Conservation (phyloP, 2,113 vertebrate species). For the Pelmatolapia mariae region DNA sequence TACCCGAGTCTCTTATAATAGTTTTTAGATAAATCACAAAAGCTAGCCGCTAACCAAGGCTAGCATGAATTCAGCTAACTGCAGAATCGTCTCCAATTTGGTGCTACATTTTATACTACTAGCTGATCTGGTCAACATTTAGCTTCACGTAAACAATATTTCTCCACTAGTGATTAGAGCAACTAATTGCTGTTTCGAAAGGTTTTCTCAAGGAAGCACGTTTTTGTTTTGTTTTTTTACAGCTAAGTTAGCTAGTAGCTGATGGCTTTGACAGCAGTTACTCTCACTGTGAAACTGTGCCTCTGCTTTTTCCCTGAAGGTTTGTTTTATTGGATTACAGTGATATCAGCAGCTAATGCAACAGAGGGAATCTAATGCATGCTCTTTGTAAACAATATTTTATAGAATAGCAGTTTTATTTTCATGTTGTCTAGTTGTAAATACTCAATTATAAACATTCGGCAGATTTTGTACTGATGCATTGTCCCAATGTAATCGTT, state of each 20-base stretch:
- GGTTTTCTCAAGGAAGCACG: not conserved
- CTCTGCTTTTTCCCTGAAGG: not conserved
- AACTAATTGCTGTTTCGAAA: not conserved
- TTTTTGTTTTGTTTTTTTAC: fast-evolving
- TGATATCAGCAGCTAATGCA: not conserved
- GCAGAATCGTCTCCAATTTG: fast-evolving
- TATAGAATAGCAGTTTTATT: not conserved
- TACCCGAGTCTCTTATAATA: not conserved
- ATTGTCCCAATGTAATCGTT: not conserved
- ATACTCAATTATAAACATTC: not conserved
- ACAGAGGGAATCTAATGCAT: not conserved
- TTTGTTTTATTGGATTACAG: not conserved
- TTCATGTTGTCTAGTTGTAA: not conserved
- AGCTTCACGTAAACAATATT: not conserved
- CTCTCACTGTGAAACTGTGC: not conserved
- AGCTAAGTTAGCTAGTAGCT: not conserved
- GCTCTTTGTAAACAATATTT: not conserved
- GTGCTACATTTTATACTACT: fast-evolving
- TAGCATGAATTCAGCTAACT: not conserved
- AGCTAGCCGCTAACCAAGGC: not conserved
- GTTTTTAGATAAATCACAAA: not conserved
- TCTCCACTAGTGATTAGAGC: not conserved
- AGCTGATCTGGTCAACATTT: not conserved
- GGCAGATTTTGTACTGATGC: not conserved
- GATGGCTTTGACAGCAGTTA: not conserved